Percentiles rank a stretch among this genome's conserved stretches.
phyloP scores from a whole-genome alignment of 2,113 vertebrate genomes.

The Marmota monax region DNA sequence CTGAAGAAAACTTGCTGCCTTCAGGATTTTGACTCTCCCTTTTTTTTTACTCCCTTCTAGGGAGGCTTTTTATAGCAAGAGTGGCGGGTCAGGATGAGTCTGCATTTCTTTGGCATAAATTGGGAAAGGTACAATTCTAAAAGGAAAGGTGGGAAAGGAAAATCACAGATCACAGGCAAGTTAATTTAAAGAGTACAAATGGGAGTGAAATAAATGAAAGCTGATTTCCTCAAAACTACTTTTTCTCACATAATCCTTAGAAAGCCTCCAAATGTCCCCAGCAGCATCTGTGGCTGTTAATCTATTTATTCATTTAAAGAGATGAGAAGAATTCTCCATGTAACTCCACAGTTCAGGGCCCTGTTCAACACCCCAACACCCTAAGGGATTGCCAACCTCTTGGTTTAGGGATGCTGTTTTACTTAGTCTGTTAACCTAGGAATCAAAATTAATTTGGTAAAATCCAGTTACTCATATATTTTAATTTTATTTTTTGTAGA shows the following conservation, averaged over 20 bases:
- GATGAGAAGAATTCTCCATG: neutral
- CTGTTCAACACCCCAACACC: neutral
- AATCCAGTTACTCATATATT: neutral
- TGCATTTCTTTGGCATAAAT: neutral
- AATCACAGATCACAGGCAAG: neutral
- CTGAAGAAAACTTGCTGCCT: neutral
- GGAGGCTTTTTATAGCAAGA: neutral
- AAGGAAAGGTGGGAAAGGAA: neutral
- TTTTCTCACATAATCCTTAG: neutral
- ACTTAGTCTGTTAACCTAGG: neutral
- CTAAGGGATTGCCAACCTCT: neutral
- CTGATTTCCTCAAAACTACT: neutral
- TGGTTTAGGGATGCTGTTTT: neutral
- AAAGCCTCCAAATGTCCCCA: neutral
- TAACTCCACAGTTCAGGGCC: too few species aligned
- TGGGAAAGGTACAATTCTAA: neutral
- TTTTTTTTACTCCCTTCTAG: neutral
- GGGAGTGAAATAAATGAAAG: neutral
- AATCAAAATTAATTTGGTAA: slow-evolving; percentile 34
- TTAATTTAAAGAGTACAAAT: neutral
- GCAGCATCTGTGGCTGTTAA: neutral
- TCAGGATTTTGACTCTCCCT: neutral
- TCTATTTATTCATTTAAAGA: neutral
- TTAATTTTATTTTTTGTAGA: neutral
- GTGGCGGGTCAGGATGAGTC: neutral